phyloP scores from a whole-genome alignment of 1,140 invertebrate species.

The Cylas formicarius region DNA sequence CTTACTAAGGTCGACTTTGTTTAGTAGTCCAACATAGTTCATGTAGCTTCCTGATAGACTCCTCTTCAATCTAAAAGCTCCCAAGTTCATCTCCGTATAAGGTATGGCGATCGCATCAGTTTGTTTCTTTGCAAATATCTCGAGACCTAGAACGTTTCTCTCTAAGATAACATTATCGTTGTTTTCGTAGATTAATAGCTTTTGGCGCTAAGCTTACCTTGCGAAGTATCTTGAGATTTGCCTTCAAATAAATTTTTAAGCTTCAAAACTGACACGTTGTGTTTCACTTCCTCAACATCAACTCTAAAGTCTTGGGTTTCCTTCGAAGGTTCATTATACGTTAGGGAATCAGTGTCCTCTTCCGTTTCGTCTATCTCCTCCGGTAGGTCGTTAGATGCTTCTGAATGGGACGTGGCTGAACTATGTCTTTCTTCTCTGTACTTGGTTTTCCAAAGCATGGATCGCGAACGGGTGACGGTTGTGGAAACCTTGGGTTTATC shows the following conservation, averaged over 20 bases:
- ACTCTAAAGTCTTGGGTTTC: constrained; percentile 9
- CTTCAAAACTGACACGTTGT: constrained; percentile 14
- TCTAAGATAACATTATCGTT: background rate
- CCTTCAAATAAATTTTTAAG: constrained; percentile 16
- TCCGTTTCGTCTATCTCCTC: background rate
- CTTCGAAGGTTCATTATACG: background rate
- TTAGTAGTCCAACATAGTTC: background rate
- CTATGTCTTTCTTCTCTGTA: too few relatives aligned
- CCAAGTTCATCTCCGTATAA: constrained; percentile 4
- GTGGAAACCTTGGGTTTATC: too few relatives aligned
- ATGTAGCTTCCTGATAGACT: constrained; percentile 1
- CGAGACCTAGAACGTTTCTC: background rate
- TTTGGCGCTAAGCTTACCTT: constrained; percentile 11
- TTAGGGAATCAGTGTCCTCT: background rate
- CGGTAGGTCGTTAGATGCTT: background rate
- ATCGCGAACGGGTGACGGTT: too few relatives aligned
- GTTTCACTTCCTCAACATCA: background rate
- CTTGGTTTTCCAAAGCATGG: too few relatives aligned
- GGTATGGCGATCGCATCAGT: background rate
- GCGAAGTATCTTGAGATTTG: constrained; percentile 6
- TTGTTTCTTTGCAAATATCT: background rate
- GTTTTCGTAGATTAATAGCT: background rate
- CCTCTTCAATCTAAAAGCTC: constrained; percentile 1
- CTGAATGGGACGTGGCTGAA: background rate
- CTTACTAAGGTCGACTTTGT: background rate